Evolutionary conservation across 2,113 vertebrate genomes (phyloP).

Genomic region (Calonectris borealis): DNA sequence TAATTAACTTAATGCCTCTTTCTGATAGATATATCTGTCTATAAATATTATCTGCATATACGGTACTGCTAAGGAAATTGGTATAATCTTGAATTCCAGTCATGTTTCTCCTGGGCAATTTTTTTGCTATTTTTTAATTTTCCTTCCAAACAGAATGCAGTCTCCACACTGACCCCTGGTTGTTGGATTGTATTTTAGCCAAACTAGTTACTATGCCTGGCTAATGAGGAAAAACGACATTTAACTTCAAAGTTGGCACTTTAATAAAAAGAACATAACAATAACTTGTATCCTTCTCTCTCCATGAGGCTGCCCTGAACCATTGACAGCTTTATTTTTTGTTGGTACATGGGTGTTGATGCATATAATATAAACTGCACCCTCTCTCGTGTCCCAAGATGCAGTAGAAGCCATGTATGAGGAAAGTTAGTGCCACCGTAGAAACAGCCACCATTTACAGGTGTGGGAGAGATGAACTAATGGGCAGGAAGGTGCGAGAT

Average conservation of each 20-base stretch:
- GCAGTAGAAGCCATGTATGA: neutral
- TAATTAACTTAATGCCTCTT: constrained; percentile 5
- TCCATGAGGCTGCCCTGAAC: neutral
- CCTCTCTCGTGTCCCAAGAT: neutral
- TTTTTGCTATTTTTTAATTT: neutral
- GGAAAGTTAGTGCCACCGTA: neutral
- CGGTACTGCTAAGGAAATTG: neutral
- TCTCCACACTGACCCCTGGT: neutral
- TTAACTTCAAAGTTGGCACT: neutral
- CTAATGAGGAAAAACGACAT: neutral
- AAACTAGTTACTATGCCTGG: neutral
- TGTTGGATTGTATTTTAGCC: neutral
- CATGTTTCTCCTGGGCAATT: neutral
- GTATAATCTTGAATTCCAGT: neutral
- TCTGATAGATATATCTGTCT: constrained; percentile 1
- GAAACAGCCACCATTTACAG: neutral
- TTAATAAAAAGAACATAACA: neutral
- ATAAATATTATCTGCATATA: constrained; percentile 3
- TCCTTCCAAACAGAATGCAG: neutral
- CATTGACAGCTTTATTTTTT: neutral
- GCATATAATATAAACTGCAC: neutral
- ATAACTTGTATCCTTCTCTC: neutral
- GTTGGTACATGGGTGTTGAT: neutral
- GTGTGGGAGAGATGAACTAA: neutral
- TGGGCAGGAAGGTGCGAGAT: neutral